Evolutionary conservation across 2,888 invertebrate genomes (phyloP).

Genomic region (Automeris io): DNA sequence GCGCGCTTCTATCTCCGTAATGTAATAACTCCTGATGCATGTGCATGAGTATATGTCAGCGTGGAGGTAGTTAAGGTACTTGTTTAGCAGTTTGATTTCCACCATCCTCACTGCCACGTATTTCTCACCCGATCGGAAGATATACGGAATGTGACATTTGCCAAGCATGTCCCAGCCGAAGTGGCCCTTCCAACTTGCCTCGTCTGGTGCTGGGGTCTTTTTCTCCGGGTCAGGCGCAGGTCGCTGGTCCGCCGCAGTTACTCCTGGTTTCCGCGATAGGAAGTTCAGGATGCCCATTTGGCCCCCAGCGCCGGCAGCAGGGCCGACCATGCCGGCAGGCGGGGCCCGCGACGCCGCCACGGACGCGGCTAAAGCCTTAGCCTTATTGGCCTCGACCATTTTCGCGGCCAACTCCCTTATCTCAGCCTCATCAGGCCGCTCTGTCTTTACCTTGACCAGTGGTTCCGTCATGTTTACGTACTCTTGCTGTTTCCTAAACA

Average conservation of each 20-base stretch:
- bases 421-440: conserved; percentile 90
- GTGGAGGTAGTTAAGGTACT: conserved; percentile 91
- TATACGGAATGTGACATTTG: conserved; percentile 91
- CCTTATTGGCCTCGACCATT: conserved; percentile 89
- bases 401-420: conserved; percentile 91
- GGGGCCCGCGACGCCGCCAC: conserved; percentile 70
- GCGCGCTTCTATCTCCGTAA: conserved; percentile 92
- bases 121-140: conserved; percentile 88
- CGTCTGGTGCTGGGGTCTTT: conserved; percentile 77
- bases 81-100: conserved; percentile 91
- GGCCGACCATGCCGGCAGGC: conserved; percentile 52
- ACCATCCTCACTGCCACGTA: conserved; percentile 97
- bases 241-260: conserved; percentile 41
- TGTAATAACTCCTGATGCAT: conserved; percentile 94
- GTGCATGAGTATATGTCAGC: conserved; percentile 94
- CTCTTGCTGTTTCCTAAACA: conserved; percentile 8
- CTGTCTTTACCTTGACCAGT: conserved; percentile 80
- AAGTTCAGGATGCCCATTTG: conserved; percentile 80
- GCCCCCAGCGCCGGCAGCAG: conserved; percentile 54
- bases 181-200: conserved; percentile 86
- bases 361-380: conserved; percentile 71
- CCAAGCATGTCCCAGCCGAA: conserved; percentile 96
- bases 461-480: conserved; percentile 55
- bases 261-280: conserved; percentile 67
- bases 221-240: conserved; percentile 51